Evolutionary conservation across 2,888 invertebrate genomes (phyloP), one percentile per base, ranked within the genome.

Genomic region (Ophioninae sp.): DNA sequence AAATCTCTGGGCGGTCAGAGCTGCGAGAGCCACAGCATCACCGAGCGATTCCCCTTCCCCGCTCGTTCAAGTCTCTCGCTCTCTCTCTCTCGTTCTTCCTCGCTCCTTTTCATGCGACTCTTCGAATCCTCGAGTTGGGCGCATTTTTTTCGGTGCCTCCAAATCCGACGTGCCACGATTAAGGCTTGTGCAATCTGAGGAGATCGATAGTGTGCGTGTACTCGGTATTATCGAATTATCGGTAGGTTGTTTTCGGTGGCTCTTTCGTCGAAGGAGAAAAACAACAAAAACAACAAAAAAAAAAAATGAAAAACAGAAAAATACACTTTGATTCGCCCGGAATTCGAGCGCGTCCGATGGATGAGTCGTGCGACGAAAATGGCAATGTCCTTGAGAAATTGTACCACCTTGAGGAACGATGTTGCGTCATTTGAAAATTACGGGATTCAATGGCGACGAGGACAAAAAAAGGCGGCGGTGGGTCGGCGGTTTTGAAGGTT

Each of bases 1-100:
- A 88, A 89, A 85, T 88, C 87, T 82, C 85, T 76, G 72, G 82
- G 64, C 79, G 81, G 75, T 75, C 79, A 57, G 76, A 81, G 76
- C 73, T 81, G 72, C 61, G 79, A 67, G 79, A 75, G 74, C 65
- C 82, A 64, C 75, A 79, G 64, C 79, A 72, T 72, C 65, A 69
- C 37, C 65, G 37, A 56, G 23, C 39, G 57, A 69, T 67, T 68
- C 73, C 73, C 56, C 64, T 57, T 70, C 39, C 41, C 79, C 73
- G 59, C 69, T 68, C 75, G 77, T 79, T 70, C 75, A 76, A 75
- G 65, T 81, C 50, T 68, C 68, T 68, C 44, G 21, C 50, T 68
- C 68, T 79, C 79, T 75, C 79, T 79, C 76, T 59, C 62, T 78
- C 72, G 69, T 74, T 69, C 75, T 64, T 72, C 20, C 78, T 64